Conservation (phyloP, 2,797 vertebrate genomes). For the Sebastes trivittatus region DNA sequence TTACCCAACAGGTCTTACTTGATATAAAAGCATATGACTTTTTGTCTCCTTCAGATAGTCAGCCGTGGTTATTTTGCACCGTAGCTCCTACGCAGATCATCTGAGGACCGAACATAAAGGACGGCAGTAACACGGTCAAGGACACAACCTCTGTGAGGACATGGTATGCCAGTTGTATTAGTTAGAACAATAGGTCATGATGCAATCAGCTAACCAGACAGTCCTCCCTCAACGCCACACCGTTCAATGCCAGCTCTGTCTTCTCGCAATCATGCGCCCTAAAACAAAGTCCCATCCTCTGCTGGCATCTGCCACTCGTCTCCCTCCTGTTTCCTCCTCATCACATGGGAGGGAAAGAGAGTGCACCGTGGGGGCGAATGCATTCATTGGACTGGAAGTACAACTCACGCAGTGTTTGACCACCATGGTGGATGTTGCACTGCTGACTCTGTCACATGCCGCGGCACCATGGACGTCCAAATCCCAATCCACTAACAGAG, state of each 20-base stretch:
- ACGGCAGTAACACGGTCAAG: constrained; percentile 23
- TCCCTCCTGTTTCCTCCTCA: constrained; percentile 59
- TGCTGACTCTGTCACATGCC: constrained; percentile 69
- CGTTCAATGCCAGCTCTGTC: constrained; percentile 70
- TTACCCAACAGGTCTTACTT: background rate
- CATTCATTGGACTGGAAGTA: constrained; percentile 56
- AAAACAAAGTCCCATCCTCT: constrained; percentile 75
- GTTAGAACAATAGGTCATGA: constrained; percentile 45
- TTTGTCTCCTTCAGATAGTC: background rate
- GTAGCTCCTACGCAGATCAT: constrained; percentile 8
- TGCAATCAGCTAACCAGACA: constrained; percentile 25
- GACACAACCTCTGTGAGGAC: constrained; percentile 26
- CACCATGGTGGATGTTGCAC: constrained; percentile 48
- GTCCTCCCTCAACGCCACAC: constrained; percentile 33
- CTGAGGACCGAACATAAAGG: constrained; percentile 14
- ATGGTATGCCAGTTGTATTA: constrained; percentile 11
- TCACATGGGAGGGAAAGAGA: constrained; percentile 47
- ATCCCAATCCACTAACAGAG: constrained; percentile 50
- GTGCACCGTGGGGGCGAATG: constrained; percentile 35
- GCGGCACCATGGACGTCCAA: constrained; percentile 35
- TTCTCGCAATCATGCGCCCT: constrained; percentile 65
- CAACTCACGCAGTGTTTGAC: constrained; percentile 56
- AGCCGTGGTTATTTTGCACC: background rate
- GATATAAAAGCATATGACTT: background rate
- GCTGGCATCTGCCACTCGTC: constrained; percentile 37